phyloP scores from a whole-genome alignment of 2,113 vertebrate species.

The Riparia riparia region DNA sequence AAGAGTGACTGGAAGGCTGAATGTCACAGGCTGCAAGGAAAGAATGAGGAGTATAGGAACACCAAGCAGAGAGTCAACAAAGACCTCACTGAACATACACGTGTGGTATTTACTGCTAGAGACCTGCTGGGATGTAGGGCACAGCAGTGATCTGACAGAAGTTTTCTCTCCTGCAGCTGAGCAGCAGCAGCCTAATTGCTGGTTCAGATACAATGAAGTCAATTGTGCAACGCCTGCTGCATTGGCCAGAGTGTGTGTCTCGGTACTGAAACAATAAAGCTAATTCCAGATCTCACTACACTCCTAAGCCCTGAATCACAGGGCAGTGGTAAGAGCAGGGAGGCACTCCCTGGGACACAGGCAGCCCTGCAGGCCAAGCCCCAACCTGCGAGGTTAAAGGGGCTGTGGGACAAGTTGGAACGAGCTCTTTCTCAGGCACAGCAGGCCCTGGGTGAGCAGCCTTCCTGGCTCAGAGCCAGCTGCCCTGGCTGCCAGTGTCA shows the following conservation, averaged over 20 bases:
- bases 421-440: background rate
- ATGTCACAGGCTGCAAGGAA: background rate
- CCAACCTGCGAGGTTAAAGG: background rate
- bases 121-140: background rate
- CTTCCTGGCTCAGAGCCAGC: background rate
- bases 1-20: background rate
- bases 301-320: conserved; percentile 62
- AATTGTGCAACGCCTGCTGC: conserved; percentile 32
- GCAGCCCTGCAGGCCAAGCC: background rate
- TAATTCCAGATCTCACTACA: conserved; percentile 49
- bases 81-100: background rate
- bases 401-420: background rate
- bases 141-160: background rate
- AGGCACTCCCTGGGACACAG: conserved; percentile 20
- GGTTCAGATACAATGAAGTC: conserved; percentile 46
- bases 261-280: conserved; percentile 37
- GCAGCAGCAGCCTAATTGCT: conserved; percentile 21
- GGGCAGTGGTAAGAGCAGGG: background rate
- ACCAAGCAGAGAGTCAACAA: background rate
- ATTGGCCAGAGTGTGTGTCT: background rate
- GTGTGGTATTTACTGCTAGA: background rate
- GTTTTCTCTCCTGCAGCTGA: background rate
- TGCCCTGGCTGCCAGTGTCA: background rate
- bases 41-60: background rate
- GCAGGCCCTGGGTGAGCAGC: background rate